Percentiles rank a stretch among this genome's conserved stretches.
Conservation (phyloP, 1,140 invertebrate genomes). For the Drosophila orena region DNA sequence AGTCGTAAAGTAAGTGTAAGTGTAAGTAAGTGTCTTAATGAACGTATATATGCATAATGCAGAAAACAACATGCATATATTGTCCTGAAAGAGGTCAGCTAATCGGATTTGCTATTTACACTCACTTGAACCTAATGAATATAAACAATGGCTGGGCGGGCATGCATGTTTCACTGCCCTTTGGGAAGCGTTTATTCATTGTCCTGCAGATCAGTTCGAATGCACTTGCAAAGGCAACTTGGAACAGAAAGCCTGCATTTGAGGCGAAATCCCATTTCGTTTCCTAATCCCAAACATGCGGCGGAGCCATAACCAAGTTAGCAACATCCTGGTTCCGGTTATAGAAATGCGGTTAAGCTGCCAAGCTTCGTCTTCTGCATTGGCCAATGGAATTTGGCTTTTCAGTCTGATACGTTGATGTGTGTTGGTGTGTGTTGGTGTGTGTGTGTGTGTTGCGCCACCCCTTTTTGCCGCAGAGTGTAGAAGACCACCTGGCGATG, state of each 20-base stretch:
- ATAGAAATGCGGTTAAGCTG: constrained; percentile 72
- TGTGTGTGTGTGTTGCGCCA: background rate
- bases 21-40: too few relatives aligned
- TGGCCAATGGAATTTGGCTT: constrained; percentile 62
- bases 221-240: constrained; percentile 1
- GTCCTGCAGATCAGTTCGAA: background rate
- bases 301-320: constrained; percentile 74
- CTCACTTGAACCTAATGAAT: constrained; percentile 1
- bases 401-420: constrained; percentile 34
- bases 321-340: constrained; percentile 70
- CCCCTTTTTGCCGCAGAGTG: constrained; percentile 2
- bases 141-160: background rate
- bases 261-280: constrained; percentile 17
- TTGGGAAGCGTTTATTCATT: background rate
- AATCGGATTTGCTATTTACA: background rate
- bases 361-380: background rate
- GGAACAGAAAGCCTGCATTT: constrained; percentile 9
- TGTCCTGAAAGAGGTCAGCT: background rate
- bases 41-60: background rate
- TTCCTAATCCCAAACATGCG: constrained; percentile 23
- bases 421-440: background rate
- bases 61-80: background rate
- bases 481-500: constrained; percentile 30
- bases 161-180: background rate
- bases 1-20: too few relatives aligned